Evolutionary conservation across 2,797 vertebrate genomes (phyloP).

Genomic region (Vultur gryphus): DNA sequence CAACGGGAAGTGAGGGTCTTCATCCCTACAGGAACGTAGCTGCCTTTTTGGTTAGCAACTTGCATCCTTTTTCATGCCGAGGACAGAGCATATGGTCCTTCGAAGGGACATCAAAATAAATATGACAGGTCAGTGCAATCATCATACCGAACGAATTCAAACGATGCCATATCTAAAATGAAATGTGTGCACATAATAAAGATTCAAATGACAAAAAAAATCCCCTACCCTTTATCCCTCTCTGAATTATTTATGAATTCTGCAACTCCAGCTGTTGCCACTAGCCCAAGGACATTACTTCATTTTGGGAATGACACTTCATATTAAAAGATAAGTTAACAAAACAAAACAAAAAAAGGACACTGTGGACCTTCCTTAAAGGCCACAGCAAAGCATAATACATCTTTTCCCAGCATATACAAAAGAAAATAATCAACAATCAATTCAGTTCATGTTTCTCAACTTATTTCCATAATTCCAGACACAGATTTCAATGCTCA

Average conservation of each 20-base stretch:
- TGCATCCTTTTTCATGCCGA: not conserved
- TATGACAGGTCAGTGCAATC: conserved; percentile 57
- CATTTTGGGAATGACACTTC: conserved; percentile 44
- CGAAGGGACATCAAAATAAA: conserved; percentile 55
- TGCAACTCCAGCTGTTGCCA: conserved; percentile 59
- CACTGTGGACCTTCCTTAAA: not conserved
- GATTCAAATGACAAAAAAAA: conserved; percentile 36
- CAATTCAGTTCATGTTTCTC: not conserved
- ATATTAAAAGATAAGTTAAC: conserved; percentile 8
- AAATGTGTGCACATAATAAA: conserved; percentile 56
- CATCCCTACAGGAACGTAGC: not conserved
- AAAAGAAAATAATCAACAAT: not conserved
- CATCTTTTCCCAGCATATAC: not conserved
- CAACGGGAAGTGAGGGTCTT: not conserved
- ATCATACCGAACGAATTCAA: conserved; percentile 53
- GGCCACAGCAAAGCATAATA: not conserved
- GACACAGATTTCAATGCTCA: not conserved
- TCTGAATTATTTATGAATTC: conserved; percentile 64
- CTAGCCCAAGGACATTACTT: conserved; percentile 48
- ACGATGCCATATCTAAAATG: conserved; percentile 41
- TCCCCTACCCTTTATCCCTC: conserved; percentile 1
- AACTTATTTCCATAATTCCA: not conserved
- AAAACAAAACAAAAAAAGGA: not conserved
- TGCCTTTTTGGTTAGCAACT: not conserved
- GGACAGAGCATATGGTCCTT: conserved; percentile 62